phyloP scores from a whole-genome alignment of 53 echinoderm and acorn worm genomes.

The Apostichopus leukothele region DNA sequence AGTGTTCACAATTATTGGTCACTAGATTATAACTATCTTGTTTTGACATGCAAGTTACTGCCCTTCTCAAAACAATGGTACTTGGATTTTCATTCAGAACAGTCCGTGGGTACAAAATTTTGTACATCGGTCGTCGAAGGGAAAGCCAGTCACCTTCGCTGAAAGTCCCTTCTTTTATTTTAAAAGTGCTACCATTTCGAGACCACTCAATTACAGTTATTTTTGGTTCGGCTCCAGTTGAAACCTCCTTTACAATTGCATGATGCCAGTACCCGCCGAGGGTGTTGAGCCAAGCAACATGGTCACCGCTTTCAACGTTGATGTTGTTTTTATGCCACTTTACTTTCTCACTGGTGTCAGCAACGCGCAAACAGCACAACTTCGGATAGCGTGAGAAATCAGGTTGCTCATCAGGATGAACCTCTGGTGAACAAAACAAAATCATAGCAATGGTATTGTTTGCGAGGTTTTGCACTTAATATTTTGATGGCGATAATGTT shows the following conservation, averaged over 20 bases:
- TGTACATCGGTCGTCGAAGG: not conserved
- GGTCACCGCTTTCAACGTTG: not conserved
- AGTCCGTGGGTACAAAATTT: not conserved
- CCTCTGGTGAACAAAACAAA: no score
- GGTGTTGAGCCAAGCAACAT: slow-evolving; percentile 5
- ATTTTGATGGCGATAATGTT: no score
- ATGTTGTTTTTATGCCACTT: not conserved
- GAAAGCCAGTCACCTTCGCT: not conserved
- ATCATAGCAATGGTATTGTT: no score
- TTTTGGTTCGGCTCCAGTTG: not conserved
- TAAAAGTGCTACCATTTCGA: not conserved
- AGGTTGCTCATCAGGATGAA: no score
- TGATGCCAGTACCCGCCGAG: not conserved
- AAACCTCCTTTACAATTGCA: not conserved
- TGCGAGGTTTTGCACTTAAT: no score
- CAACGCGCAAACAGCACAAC: slow-evolving; percentile 8
- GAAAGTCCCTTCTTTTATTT: not conserved
- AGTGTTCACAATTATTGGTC: no score
- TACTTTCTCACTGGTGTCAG: not conserved
- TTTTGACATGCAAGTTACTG: no score
- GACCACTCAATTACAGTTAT: not conserved
- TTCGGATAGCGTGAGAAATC: not conserved
- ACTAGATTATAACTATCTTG: no score
- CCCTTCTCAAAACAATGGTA: no score
- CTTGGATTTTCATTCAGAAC: no score